Evolutionary conservation across 2,888 invertebrate genomes (phyloP).

Genomic region (Clunio marinus): DNA sequence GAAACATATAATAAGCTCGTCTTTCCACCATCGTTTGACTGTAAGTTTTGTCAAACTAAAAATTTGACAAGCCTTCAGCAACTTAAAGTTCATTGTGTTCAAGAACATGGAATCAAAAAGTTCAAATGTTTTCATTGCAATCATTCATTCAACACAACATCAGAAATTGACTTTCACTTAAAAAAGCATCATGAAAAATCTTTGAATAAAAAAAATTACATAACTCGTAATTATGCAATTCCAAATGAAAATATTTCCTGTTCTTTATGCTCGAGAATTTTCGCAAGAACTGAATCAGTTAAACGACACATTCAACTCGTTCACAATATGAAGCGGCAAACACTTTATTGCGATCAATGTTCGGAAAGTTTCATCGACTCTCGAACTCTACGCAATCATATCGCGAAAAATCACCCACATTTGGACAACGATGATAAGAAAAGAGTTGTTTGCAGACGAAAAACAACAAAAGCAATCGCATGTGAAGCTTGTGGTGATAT

Average conservation of each 20-base stretch:
- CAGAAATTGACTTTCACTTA: too few relatives aligned
- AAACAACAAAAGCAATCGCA: not conserved
- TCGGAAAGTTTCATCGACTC: not conserved
- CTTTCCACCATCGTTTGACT: not conserved
- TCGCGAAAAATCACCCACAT: not conserved
- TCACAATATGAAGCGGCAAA: not conserved
- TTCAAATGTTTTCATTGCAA: not conserved
- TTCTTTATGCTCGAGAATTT: not conserved
- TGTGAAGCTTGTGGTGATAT: not conserved
- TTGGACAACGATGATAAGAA: not conserved
- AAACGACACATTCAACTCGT: not conserved
- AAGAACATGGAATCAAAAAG: not conserved
- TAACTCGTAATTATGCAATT: not conserved
- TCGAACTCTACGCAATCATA: not conserved
- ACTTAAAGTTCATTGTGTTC: not conserved
- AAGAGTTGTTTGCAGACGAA: not conserved
- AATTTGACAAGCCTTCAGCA: not conserved
- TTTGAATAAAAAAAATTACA: not conserved
- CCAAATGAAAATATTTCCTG: not conserved
- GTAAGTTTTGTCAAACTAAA: not conserved
- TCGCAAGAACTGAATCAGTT: not conserved
- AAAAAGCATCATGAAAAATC: not conserved
- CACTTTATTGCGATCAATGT: not conserved
- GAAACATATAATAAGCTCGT: slow-evolving; percentile 5
- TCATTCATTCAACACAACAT: too few relatives aligned